Percentiles rank a stretch among this genome's conserved stretches.
Conservation (phyloP, 2,888 invertebrate species). For the Heliothis peltigera region DNA sequence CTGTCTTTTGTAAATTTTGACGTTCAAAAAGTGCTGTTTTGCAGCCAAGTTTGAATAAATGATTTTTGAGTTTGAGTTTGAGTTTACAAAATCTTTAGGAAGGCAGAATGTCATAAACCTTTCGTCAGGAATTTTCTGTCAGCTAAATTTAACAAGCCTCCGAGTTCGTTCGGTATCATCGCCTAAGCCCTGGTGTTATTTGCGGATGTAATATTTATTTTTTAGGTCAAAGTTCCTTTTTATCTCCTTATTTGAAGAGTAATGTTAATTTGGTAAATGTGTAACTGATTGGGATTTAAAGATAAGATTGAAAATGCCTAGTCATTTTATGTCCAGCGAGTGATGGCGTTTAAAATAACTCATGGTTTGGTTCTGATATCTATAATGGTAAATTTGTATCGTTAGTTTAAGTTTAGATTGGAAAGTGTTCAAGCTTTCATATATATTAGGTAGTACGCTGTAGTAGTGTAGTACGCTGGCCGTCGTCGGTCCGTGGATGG, state of each 20-base stretch:
- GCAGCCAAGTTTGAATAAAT: no score
- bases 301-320: neutral
- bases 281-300: neutral
- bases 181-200: neutral
- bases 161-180: neutral
- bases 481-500: no score
- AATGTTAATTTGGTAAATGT: neutral
- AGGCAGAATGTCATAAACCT: constrained; percentile 45
- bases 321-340: neutral
- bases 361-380: no score
- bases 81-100: constrained; percentile 15
- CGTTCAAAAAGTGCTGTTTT: no score
- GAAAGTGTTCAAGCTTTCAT: no score
- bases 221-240: neutral
- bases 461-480: no score
- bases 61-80: no score
- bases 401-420: no score
- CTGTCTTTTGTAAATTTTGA: no score
- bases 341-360: neutral
- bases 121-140: constrained; percentile 27
- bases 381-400: no score
- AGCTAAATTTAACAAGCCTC: constrained; percentile 34
- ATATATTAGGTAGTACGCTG: no score
- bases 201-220: neutral
- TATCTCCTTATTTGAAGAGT: neutral